Conservation (phyloP, 2,797 vertebrate species). For the Amblyraja radiata region DNA sequence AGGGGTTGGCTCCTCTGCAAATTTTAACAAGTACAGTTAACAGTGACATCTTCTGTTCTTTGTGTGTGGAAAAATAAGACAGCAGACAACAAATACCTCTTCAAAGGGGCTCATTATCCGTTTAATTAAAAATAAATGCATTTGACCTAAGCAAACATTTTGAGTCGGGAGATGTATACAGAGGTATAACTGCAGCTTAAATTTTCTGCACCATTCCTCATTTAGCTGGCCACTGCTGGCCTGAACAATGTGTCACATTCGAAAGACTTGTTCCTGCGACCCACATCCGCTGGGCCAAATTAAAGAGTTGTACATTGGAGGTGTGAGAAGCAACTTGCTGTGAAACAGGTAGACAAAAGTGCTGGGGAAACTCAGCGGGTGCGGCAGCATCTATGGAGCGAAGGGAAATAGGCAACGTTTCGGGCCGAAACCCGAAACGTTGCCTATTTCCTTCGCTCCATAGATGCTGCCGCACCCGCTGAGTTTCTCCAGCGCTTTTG, state of each 20-base stretch:
- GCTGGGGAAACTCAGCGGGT: too few species aligned
- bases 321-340: not conserved
- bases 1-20: not conserved
- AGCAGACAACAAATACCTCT: not conserved
- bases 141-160: too few species aligned
- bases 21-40: not conserved
- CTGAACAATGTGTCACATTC: not conserved
- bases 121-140: not conserved
- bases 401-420: too few species aligned
- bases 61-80: not conserved
- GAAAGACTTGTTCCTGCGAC: not conserved
- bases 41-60: too few species aligned
- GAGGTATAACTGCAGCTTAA: not conserved
- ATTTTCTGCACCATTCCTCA: not conserved
- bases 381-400: too few species aligned
- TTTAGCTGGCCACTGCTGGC: not conserved
- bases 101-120: not conserved
- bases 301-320: not conserved
- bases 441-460: too few species aligned
- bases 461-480: too few species aligned
- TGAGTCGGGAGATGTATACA: not conserved
- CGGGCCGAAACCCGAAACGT: too few species aligned
- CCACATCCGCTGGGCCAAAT: not conserved
- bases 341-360: too few species aligned
- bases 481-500: too few species aligned